A percentile compares a stretch with the other conserved stretches of the same genome.
phyloP scores from a whole-genome alignment of 2,113 vertebrate genomes.

The Salvelinus namaycush region DNA sequence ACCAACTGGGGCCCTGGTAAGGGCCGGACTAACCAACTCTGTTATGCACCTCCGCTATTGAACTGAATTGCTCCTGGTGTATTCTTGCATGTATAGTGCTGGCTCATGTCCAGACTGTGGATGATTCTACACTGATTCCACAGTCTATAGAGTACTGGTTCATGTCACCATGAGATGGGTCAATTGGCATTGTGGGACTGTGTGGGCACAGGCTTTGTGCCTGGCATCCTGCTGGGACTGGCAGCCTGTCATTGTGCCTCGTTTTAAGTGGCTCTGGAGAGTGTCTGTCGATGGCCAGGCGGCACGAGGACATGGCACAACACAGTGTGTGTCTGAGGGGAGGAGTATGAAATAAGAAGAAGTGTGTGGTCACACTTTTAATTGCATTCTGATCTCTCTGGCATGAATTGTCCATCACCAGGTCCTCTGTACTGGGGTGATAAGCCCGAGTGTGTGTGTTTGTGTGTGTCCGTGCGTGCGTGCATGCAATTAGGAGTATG shows the following conservation, averaged over 20 bases:
- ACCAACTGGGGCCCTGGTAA: too few species aligned
- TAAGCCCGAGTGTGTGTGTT: conserved; percentile 2
- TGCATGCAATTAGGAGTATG: neutral
- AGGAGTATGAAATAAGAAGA: neutral
- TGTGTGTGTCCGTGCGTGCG: conserved; percentile 1
- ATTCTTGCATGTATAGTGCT: too few species aligned
- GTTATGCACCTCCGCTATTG: too few species aligned
- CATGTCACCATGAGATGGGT: conserved; percentile 2
- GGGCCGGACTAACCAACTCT: too few species aligned
- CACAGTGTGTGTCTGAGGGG: conserved; percentile 1
- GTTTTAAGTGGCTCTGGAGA: conserved; percentile 3
- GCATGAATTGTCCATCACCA: neutral
- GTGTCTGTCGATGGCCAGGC: neutral
- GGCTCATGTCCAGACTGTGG: too few species aligned
- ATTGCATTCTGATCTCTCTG: conserved; percentile 7
- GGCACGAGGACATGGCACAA: conserved; percentile 5
- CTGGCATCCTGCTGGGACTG: neutral
- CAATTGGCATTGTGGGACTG: neutral
- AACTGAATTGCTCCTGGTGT: too few species aligned
- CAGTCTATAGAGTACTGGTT: neutral
- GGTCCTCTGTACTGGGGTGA: conserved; percentile 4
- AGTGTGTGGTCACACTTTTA: conserved; percentile 20
- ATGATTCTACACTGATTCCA: too few species aligned
- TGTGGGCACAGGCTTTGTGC: neutral
- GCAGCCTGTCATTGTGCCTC: neutral